Base-by-base conservation (phyloP, 2,797 vertebrate genomes). In the Trachops cirrhosus region DNA sequence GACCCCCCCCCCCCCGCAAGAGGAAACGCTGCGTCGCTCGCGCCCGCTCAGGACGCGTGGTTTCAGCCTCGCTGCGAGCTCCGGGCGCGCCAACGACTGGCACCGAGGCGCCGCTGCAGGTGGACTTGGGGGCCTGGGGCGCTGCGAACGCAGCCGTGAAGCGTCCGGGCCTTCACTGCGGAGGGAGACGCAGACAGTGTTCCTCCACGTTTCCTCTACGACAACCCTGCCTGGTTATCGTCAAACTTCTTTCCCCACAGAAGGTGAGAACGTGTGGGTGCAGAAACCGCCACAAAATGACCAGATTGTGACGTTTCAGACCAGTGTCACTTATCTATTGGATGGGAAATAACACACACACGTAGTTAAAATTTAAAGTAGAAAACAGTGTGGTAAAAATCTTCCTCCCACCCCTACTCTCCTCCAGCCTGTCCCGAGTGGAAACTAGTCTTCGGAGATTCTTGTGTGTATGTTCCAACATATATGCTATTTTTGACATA, bases 71-170 rank as follows among this genome's bases (percentile, higher is more conserved):
- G 9, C 54, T 9, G 7, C 9, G 3, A 57, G 54, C 15, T 57
- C 54, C 3, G 24, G 9, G 24, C 1, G 24, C 22, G 4, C 4
- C 2, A 5, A 57, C 9, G 10, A 12, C 24, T 10, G 26, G 54
- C 9, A 59, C 10, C 1, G 24, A 29, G 54, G 24, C 6, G 24
- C 3, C 24, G 1, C 54, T 59, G 54, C 10, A 1, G 80, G 34
- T 75, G 59, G 29, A 41, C 44, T 48, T 83, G 32, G 79, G 50
- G 67, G 62, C 6, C 16, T 21, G 29, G 8, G 57, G 75, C 1
- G 3, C 46, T 37, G 32, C 18, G 64, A 59, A 86, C 57, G 46
- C 34, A 50, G 77, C 26, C n/a, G 44, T 34, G 16, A 84, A 32
- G 68, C 5, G n/a, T 22, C 44, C 21, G 44, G 39, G 39, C 6